These are phyloP conservation scores for Rhodeus uyekii DNA, from an alignment of 2,797 vertebrate species.

Conservation along the genomic window DNA sequence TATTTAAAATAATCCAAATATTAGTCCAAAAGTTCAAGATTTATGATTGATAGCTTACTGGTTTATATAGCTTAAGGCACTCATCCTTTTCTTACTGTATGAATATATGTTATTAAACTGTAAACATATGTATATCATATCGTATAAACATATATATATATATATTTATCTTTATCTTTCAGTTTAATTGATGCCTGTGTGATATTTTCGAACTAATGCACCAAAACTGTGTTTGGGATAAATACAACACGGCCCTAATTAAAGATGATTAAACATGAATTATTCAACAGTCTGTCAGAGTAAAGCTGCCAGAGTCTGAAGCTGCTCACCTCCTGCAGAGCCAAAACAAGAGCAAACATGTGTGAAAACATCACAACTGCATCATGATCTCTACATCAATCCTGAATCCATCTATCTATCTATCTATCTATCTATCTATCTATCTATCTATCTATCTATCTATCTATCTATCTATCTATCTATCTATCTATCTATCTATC, in stretches of 20 bases:
- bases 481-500: no score
- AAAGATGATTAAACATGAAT: constrained; percentile 78
- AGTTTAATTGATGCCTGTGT: not conserved
- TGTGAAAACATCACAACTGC: constrained; percentile 22
- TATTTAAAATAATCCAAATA: not conserved
- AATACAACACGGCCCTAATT: constrained; percentile 71
- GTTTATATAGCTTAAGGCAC: no score
- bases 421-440: no score
- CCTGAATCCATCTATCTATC: no score
- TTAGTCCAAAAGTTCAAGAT: not conserved
- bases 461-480: no score
- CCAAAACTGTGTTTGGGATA: constrained; percentile 8
- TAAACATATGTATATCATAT: no score
- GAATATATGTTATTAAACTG: no score
- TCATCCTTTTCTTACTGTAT: no score
- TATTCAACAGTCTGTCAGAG: constrained; percentile 66
- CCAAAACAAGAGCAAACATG: constrained; percentile 63
- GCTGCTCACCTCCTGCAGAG: constrained; percentile 73
- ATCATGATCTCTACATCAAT: no score
- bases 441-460: no score
- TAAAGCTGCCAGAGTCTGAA: constrained; percentile 53
- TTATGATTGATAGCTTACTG: not conserved
- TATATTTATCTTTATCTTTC: no score
- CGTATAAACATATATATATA: no score
- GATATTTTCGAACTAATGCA: not conserved